Evolutionary conservation across 2,797 vertebrate species (phyloP).

Genomic region (Okamejei kenojei): DNA sequence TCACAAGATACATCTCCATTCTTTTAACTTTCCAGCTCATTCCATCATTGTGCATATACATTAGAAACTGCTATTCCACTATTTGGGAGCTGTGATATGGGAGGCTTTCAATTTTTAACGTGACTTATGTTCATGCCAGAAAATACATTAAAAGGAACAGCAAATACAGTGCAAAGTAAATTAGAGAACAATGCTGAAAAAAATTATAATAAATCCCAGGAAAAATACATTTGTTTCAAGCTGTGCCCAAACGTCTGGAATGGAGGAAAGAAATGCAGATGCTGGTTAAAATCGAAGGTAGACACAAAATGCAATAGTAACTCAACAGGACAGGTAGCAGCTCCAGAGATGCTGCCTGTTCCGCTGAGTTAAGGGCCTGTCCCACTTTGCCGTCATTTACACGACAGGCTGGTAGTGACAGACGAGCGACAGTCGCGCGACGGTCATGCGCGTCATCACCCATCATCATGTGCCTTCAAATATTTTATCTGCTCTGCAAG

Average conservation of each 20-base stretch:
- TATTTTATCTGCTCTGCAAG: too few relatives aligned
- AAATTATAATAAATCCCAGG: not conserved
- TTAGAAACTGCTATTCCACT: not conserved
- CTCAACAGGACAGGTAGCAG: too few relatives aligned
- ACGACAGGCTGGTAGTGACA: too few relatives aligned
- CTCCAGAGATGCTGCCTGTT: too few relatives aligned
- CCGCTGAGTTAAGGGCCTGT: too few relatives aligned
- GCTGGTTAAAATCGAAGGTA: too few relatives aligned
- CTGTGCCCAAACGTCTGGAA: not conserved
- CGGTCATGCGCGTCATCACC: too few relatives aligned
- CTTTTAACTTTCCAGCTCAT: not conserved
- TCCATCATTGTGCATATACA: not conserved
- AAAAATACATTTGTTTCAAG: not conserved
- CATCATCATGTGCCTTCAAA: too few relatives aligned
- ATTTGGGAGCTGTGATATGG: not conserved
- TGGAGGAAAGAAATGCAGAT: too few relatives aligned
- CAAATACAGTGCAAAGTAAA: not conserved
- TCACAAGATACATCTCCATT: not conserved
- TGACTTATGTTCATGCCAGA: not conserved
- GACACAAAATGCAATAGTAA: too few relatives aligned
- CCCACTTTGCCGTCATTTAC: too few relatives aligned
- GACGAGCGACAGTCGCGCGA: too few relatives aligned
- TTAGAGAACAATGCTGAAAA: not conserved
- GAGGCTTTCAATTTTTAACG: not conserved
- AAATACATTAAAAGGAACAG: slow-evolving; percentile 1